Base-by-base conservation (phyloP, 2,113 vertebrate genomes). In the Progne subis region DNA sequence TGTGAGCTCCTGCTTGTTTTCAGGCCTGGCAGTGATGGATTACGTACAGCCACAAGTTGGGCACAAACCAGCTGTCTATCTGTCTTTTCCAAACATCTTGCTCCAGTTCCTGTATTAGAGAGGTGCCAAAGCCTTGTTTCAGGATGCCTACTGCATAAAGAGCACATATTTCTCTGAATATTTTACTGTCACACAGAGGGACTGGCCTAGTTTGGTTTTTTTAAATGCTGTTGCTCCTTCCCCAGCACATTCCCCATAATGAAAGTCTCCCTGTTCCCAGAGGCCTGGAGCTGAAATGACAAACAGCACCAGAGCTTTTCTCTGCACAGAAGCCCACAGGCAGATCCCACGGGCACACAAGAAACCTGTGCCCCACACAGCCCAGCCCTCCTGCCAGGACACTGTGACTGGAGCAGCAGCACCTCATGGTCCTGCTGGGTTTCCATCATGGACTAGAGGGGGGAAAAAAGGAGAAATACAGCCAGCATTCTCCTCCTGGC, bases 11-110 rank as follows among this genome's bases (percentile, higher is more conserved):
- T n/a, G 63, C 96, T 87, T 92, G 94, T 91, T 93, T 88, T 75
- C 88, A 93, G 90, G 92, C 82, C 95, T 95, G 95, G 95, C 95
- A 96, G 92, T 94, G 95, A 97, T 86, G 93, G 96, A 96, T 96
- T 94, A 86, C 8, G 4, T 88, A 96, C 93, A 93, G 75, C 88
- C 93, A 56, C 49, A 75, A 94, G 92, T 16, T 94, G 95, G 95
- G 95, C 95, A 96, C 86, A 90, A 95, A 96, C 96, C 93, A 96
- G 96, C 90, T 96, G 95, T 90, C 94, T 94, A 74, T 96, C 93
- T 83, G 90, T 80, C 87, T 93, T 80, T 81, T 86, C 93, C 95
- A 92, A 96, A 96, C 94, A 93, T 96, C 95, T 97, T 94, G 79
- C 94, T 96, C 90, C 88, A 43, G 76, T 79, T 92, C 68, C 76